Percentiles rank a stretch among this genome's conserved stretches.
Evolutionary conservation across 2,797 vertebrate genomes (phyloP).

Genomic region (Neopelma chrysocephalum): DNA sequence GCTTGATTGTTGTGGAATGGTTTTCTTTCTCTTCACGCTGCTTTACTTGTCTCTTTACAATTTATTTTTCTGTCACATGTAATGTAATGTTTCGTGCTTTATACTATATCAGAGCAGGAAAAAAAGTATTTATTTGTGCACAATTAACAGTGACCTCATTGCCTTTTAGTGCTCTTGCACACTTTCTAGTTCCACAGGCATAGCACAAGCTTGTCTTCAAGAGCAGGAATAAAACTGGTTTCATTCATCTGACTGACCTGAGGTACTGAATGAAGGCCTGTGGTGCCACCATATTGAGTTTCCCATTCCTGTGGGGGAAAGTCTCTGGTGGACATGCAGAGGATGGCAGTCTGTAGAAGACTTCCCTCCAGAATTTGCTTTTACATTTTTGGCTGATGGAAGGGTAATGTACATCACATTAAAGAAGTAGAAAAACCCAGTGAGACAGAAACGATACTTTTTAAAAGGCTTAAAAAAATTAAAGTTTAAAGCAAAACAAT

Average conservation of each 20-base stretch:
- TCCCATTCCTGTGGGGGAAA: background rate
- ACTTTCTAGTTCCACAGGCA: background rate
- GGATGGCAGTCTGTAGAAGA: background rate
- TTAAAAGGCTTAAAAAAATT: background rate
- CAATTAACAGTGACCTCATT: background rate
- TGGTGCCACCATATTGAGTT: background rate
- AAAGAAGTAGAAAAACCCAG: background rate
- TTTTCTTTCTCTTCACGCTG: background rate
- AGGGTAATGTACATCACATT: background rate
- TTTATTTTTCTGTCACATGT: background rate
- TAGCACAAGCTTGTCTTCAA: background rate
- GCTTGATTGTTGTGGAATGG: background rate
- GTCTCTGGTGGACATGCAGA: background rate
- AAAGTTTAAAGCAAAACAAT: background rate
- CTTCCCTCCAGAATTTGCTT: background rate
- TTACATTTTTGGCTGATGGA: background rate
- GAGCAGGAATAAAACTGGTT: background rate
- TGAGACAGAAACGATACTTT: background rate
- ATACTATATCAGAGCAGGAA: background rate
- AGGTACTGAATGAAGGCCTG: background rate
- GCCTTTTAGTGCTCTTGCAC: background rate
- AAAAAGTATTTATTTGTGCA: background rate
- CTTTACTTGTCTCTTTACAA: background rate
- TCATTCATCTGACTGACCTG: background rate
- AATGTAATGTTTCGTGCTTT: background rate